Percentiles rank a stretch among this genome's conserved stretches.
Conservation (phyloP, 2,888 invertebrate species). For the Torymus texanus region DNA sequence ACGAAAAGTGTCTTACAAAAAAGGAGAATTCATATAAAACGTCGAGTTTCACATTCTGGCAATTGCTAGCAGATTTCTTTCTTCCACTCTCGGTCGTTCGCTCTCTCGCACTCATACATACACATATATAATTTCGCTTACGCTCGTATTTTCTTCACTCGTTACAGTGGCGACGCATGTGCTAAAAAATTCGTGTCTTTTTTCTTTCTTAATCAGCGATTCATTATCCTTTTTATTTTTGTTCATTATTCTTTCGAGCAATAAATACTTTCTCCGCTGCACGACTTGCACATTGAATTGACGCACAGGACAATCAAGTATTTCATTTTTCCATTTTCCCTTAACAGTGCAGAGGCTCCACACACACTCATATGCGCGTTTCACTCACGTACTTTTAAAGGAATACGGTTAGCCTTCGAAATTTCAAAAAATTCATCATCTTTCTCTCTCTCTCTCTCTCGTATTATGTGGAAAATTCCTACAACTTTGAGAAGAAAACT, state of each 20-base stretch:
- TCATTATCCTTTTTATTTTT: background rate
- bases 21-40: slow-evolving; percentile 58
- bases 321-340: slow-evolving; percentile 28
- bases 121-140: slow-evolving; percentile 59
- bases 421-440: slow-evolving; percentile 49
- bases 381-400: slow-evolving; percentile 34
- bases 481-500: too few species aligned
- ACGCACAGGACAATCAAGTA: slow-evolving; percentile 71
- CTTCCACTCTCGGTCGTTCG: too few species aligned
- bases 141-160: slow-evolving; percentile 56
- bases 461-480: background rate
- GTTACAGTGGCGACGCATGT: slow-evolving; percentile 47
- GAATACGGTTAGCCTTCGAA: slow-evolving; percentile 34
- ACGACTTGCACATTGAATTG: slow-evolving; percentile 74
- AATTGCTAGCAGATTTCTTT: slow-evolving; percentile 54
- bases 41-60: slow-evolving; percentile 57
- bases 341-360: slow-evolving; percentile 46
- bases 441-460: background rate
- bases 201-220: slow-evolving; percentile 64
- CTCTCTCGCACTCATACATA: slow-evolving; percentile 36
- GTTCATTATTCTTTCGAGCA: slow-evolving; percentile 67
- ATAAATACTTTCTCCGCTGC: slow-evolving; percentile 75
- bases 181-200: slow-evolving; percentile 51
- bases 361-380: slow-evolving; percentile 31
- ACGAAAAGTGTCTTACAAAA: slow-evolving; percentile 59